Conservation (phyloP, 2,888 invertebrate genomes). For the Stratiomys singularior region DNA sequence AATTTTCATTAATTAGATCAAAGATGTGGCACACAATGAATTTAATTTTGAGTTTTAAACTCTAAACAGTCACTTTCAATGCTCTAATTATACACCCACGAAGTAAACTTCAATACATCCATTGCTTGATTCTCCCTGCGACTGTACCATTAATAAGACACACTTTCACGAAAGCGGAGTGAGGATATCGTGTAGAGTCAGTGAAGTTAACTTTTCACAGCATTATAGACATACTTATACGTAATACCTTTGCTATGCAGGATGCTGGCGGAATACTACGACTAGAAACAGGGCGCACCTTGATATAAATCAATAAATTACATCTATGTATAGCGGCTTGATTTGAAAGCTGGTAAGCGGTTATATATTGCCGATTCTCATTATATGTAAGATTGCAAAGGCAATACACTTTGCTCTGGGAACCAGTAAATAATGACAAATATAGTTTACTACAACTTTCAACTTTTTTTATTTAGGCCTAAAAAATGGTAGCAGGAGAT, state of each 20-base stretch:
- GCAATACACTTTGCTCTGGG: background rate
- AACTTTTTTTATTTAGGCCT: too few relatives aligned
- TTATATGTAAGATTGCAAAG: background rate
- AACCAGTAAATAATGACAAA: conserved; percentile 15
- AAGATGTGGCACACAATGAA: conserved; percentile 54
- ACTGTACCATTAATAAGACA: background rate
- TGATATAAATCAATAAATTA: conserved; percentile 41
- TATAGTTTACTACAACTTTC: background rate
- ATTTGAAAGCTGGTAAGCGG: background rate
- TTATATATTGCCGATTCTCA: conserved; percentile 2
- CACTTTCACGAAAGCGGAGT: background rate
- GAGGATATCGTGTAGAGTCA: too few relatives aligned
- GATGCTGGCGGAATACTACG: conserved; percentile 12
- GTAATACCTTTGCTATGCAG: background rate
- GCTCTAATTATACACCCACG: conserved; percentile 40
- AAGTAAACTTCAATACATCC: conserved; percentile 13
- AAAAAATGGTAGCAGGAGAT: too few relatives aligned
- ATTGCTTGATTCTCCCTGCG: background rate
- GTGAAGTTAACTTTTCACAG: background rate
- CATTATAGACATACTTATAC: too few relatives aligned
- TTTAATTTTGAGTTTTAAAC: conserved; percentile 54
- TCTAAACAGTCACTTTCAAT: conserved; percentile 39
- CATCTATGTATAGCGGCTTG: conserved; percentile 17
- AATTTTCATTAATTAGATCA: conserved; percentile 27
- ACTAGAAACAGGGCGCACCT: background rate